These are phyloP conservation scores for Caprella mutica DNA, from an alignment of 2,888 invertebrate species.

Conservation along the genomic window DNA sequence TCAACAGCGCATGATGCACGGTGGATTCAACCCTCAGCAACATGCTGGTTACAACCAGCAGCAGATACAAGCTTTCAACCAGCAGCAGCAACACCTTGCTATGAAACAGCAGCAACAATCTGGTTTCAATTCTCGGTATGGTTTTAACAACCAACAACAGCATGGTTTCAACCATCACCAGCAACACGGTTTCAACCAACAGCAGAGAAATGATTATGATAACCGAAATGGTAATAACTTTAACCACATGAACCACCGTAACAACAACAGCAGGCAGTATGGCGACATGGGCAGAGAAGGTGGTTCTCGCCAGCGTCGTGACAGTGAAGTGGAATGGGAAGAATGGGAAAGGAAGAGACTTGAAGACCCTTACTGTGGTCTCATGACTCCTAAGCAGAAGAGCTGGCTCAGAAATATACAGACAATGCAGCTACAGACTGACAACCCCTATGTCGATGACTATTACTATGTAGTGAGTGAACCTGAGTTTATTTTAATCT, in stretches of 20 bases:
- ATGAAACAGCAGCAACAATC: neutral
- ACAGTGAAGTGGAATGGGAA: constrained; percentile 33
- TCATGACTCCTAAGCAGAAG: constrained; percentile 89
- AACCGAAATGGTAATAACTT: neutral
- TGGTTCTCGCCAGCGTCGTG: constrained; percentile 15
- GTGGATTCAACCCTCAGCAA: neutral
- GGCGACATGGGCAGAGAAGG: neutral
- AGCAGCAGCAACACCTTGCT: neutral
- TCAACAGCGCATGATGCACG: constrained; percentile 9
- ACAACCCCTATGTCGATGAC: constrained; percentile 91
- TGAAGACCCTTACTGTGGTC: constrained; percentile 70
- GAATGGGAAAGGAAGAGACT: constrained; percentile 37
- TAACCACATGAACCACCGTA: neutral
- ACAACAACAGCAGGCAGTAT: neutral
- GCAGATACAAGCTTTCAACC: neutral
- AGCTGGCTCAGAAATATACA: constrained; percentile 96
- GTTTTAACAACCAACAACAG: neutral
- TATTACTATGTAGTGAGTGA: constrained; percentile 56
- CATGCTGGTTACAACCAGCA: neutral
- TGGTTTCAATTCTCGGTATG: neutral
- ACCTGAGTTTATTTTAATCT: too few species aligned
- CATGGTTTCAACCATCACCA: constrained; percentile 10
- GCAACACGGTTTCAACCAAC: constrained; percentile 1
- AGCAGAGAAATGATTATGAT: constrained; percentile 6
- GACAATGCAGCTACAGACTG: constrained; percentile 79